Evolutionary conservation across 2,113 vertebrate species (phyloP).

Genomic region (Gymnorhina tibicen): DNA sequence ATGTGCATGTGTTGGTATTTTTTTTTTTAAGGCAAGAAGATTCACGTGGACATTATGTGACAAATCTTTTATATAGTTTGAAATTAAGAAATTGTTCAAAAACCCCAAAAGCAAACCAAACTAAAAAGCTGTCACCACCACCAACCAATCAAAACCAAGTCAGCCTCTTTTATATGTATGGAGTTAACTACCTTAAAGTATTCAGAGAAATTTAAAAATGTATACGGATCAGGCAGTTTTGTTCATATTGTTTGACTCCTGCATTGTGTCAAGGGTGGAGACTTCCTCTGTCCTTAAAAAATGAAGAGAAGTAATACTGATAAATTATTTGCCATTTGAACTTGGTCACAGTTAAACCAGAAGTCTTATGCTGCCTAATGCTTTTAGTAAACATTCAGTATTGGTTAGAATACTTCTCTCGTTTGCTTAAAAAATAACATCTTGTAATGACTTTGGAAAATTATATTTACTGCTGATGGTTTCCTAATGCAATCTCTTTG

Average conservation of each 20-base stretch:
- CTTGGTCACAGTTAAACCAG: neutral
- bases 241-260: neutral
- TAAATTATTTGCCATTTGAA: neutral
- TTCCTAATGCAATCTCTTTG: neutral
- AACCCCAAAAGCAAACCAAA: neutral
- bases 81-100: neutral
- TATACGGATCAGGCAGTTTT: neutral
- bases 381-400: neutral
- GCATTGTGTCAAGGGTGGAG: neutral
- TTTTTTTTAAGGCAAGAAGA: neutral
- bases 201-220: neutral
- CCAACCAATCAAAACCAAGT: neutral
- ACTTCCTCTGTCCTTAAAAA: neutral
- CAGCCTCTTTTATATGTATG: neutral
- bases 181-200: neutral
- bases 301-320: neutral
- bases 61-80: neutral
- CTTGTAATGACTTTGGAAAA: neutral
- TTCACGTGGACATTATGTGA: neutral
- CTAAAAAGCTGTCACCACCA: neutral
- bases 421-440: neutral
- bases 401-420: neutral
- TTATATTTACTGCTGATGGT: neutral
- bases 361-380: neutral
- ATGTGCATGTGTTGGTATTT: neutral